Conservation (phyloP, 2,888 invertebrate species). For the Brachyptera putata region DNA sequence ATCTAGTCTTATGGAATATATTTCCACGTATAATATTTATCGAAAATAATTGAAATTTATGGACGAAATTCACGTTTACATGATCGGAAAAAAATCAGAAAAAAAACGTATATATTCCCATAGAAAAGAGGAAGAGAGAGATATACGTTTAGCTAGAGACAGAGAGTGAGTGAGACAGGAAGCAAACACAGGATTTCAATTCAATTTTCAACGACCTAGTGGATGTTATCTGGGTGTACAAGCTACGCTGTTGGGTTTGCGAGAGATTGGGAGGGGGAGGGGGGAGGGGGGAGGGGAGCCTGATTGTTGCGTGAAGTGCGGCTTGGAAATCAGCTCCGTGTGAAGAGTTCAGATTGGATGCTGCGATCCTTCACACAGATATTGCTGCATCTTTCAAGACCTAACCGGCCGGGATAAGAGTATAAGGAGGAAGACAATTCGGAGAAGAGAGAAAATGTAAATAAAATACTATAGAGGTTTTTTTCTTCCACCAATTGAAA, state of each 20-base stretch:
- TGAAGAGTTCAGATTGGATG: constrained; percentile 14
- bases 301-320: constrained; percentile 10
- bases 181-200: constrained; percentile 21
- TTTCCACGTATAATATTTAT: no score
- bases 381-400: constrained; percentile 13
- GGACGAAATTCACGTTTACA: neutral
- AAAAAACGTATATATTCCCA: neutral
- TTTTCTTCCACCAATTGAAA: no score
- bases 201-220: constrained; percentile 10
- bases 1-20: no score
- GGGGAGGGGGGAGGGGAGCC: neutral
- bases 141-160: neutral
- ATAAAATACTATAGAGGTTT: no score
- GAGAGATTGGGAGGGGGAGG: neutral
- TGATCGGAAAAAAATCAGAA: neutral
- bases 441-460: neutral
- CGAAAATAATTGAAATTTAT: neutral
- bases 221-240: constrained; percentile 8
- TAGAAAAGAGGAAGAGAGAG: neutral
- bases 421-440: neutral
- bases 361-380: constrained; percentile 10
- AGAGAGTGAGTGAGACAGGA: neutral
- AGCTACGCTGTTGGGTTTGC: neutral
- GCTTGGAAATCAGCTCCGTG: neutral
- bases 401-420: constrained; percentile 4